Evolutionary conservation across 64 coral and sea anemone species (phyloP).

Genomic region (Trachythela sp.): DNA sequence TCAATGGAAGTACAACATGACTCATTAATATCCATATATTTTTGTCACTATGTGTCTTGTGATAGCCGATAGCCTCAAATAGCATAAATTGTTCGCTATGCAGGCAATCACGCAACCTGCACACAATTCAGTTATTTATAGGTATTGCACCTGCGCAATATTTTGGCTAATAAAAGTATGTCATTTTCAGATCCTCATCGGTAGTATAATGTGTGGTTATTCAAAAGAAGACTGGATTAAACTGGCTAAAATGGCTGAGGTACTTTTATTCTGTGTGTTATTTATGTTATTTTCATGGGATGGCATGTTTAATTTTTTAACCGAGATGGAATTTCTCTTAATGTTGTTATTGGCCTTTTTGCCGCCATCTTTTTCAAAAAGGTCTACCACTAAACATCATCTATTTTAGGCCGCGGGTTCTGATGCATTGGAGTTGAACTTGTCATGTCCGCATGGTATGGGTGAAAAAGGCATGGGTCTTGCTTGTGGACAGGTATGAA

Average conservation of each 20-base stretch:
- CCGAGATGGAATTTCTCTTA: too few relatives aligned
- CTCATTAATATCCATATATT: too few relatives aligned
- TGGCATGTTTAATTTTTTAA: background rate
- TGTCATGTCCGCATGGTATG: constrained; percentile 97
- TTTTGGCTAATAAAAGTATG: background rate
- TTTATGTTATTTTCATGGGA: background rate
- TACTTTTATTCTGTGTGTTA: background rate
- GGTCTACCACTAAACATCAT: background rate
- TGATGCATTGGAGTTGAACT: constrained; percentile 89
- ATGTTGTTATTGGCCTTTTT: too few relatives aligned
- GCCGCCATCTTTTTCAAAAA: too few relatives aligned
- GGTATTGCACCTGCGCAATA: background rate
- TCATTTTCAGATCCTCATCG: constrained; percentile 70
- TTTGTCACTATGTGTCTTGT: too few relatives aligned
- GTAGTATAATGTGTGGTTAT: constrained; percentile 97
- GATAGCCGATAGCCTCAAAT: too few relatives aligned
- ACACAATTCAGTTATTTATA: too few relatives aligned
- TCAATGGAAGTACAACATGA: too few relatives aligned
- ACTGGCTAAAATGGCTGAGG: constrained; percentile 83
- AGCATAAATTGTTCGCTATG: too few relatives aligned
- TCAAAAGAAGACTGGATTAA: constrained; percentile 90
- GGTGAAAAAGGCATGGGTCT: constrained; percentile 98
- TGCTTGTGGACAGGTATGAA: constrained; percentile 90
- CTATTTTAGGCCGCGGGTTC: constrained; percentile 67
- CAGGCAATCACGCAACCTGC: too few relatives aligned